These are phyloP conservation scores for Caranx melampygus DNA, from an alignment of 2,113 vertebrate species.

Conservation along the genomic window DNA sequence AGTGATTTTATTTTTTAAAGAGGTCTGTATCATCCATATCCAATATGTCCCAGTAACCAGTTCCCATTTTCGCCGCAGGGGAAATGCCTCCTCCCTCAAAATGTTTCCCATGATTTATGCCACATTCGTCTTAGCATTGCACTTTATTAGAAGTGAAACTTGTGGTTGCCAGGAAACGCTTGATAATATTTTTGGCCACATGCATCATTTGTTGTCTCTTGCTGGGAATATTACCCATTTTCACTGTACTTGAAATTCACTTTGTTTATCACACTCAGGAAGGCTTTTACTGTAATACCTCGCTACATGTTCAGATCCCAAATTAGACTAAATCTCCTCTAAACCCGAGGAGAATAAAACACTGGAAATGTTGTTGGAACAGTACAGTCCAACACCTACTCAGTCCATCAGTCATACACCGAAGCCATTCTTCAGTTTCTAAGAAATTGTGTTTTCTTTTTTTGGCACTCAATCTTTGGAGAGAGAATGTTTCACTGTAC, in stretches of 20 bases:
- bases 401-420: conserved; percentile 29
- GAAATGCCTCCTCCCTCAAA: conserved; percentile 42
- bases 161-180: conserved; percentile 56
- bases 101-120: conserved; percentile 40
- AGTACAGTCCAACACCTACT: conserved; percentile 42
- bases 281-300: conserved; percentile 22
- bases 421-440: conserved; percentile 1
- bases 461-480: neutral
- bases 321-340: conserved; percentile 1
- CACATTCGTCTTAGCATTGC: conserved; percentile 11
- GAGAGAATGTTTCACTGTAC: neutral
- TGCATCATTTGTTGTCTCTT: conserved; percentile 33
- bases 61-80: neutral
- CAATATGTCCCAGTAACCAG: conserved; percentile 43
- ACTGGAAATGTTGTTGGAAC: conserved; percentile 31
- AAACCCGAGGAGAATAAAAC: conserved; percentile 16
- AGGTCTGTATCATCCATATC: conserved; percentile 29
- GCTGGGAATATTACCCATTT: conserved; percentile 33
- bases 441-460: conserved; percentile 23
- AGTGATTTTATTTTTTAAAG: conserved; percentile 24
- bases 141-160: conserved; percentile 18
- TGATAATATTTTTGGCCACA: conserved; percentile 30
- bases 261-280: conserved; percentile 43
- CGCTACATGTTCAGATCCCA: conserved; percentile 17
- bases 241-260: conserved; percentile 20